phyloP scores from a whole-genome alignment of 2,797 vertebrate species.

The Moxostoma hubbsi region DNA sequence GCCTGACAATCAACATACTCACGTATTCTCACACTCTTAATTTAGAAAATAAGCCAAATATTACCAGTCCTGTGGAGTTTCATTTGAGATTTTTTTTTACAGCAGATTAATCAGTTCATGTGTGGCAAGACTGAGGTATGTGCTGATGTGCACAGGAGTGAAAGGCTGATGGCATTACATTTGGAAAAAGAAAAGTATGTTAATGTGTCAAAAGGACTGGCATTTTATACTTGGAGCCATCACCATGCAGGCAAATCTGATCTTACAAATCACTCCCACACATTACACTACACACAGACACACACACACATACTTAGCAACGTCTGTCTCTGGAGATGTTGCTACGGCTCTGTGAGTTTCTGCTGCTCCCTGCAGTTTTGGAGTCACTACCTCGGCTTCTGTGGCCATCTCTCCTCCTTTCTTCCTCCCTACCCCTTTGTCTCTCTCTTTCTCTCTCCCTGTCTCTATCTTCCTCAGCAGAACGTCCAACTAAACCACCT shows the following conservation, averaged over 20 bases:
- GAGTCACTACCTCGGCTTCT: conserved; percentile 66
- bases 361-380: conserved; percentile 69
- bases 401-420: conserved; percentile 73
- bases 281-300: conserved; percentile 26
- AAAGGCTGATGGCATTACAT: neutral
- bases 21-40: too few species aligned
- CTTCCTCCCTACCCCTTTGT: conserved; percentile 69
- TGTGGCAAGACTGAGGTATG: neutral
- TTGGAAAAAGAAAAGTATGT: neutral
- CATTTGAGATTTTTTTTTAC: neutral
- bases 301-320: conserved; percentile 66
- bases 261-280: conserved; percentile 6
- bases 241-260: neutral
- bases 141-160: neutral
- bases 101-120: neutral
- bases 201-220: neutral
- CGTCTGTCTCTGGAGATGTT: conserved; percentile 85
- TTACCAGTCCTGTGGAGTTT: neutral
- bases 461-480: conserved; percentile 66
- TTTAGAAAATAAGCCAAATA: neutral
- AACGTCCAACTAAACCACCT: conserved; percentile 34
- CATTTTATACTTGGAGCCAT: neutral
- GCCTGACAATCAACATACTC: too few species aligned
- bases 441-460: conserved; percentile 62
- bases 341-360: conserved; percentile 85